Percentiles rank a stretch among this genome's conserved stretches.
phyloP scores from a whole-genome alignment of 2,113 vertebrate genomes.

The Tichodroma muraria region DNA sequence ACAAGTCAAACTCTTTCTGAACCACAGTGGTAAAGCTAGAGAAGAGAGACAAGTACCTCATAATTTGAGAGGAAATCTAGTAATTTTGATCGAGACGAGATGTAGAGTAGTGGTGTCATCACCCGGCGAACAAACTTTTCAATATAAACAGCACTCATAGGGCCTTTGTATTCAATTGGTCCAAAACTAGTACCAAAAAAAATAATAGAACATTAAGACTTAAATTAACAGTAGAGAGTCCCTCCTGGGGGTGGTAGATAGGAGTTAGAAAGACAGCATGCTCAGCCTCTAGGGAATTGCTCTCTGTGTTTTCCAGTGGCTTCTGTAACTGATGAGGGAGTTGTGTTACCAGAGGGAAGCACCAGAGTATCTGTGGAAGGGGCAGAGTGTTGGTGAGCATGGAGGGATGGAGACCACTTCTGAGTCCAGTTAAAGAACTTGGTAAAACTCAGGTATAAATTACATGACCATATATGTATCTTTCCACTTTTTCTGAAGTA shows the following conservation, averaged over 20 bases:
- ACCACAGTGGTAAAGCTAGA: conserved; percentile 45
- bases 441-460: neutral
- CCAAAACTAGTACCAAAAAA: conserved; percentile 85
- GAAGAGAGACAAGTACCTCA: conserved; percentile 79
- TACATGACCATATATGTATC: accelerated
- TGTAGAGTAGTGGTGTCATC: conserved; percentile 90
- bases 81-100: conserved; percentile 83
- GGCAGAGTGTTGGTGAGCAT: neutral
- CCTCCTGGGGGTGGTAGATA: neutral
- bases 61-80: conserved; percentile 88
- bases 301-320: neutral
- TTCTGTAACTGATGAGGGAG: neutral
- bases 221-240: conserved; percentile 7
- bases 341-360: neutral
- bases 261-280: neutral
- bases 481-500: neutral
- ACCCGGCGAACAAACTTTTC: conserved; percentile 91
- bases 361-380: neutral
- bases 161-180: conserved; percentile 95
- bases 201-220: conserved; percentile 62
- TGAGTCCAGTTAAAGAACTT: neutral
- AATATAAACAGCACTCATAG: conserved; percentile 87
- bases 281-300: neutral
- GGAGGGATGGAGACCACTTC: neutral
- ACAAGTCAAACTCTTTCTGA: conserved; percentile 36